These are phyloP conservation scores for Equus przewalskii DNA, from an alignment of 2,113 vertebrate genomes.

Conservation along the genomic window DNA sequence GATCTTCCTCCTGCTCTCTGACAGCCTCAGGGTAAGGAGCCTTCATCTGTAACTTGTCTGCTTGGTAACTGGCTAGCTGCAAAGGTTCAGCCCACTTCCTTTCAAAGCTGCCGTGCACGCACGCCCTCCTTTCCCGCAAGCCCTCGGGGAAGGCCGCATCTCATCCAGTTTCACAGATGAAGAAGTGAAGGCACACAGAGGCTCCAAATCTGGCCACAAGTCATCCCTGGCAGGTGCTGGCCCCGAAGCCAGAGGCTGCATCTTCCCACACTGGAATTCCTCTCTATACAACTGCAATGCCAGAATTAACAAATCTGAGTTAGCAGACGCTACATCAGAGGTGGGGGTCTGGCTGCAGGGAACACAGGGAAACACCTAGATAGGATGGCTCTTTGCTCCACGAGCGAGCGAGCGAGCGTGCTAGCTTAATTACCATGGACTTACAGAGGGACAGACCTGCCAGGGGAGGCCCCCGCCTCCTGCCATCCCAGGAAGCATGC, in stretches of 20 bases:
- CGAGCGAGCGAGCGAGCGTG: too few species aligned
- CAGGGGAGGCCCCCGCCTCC: not conserved
- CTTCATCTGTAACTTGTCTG: accelerated
- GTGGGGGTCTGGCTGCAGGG: not conserved
- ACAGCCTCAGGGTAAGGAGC: not conserved
- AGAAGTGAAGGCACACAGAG: not conserved
- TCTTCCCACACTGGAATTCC: not conserved
- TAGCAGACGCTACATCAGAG: accelerated
- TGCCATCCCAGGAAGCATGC: not conserved
- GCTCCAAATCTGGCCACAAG: accelerated
- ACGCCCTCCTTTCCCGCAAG: accelerated
- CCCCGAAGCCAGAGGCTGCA: not conserved
- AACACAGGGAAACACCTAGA: not conserved
- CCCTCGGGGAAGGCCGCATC: not conserved
- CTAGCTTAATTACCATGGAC: accelerated
- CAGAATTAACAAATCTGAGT: not conserved
- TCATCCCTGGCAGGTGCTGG: accelerated
- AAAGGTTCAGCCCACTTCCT: too few species aligned
- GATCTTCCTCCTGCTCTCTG: not conserved
- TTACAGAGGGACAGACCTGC: not conserved
- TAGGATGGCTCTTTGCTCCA: not conserved
- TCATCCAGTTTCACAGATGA: not conserved
- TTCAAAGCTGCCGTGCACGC: accelerated
- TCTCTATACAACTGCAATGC: too few species aligned
- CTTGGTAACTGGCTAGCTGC: accelerated